Evolutionary conservation across 2,888 invertebrate genomes (phyloP).

Genomic region (Acleris sparsana): DNA sequence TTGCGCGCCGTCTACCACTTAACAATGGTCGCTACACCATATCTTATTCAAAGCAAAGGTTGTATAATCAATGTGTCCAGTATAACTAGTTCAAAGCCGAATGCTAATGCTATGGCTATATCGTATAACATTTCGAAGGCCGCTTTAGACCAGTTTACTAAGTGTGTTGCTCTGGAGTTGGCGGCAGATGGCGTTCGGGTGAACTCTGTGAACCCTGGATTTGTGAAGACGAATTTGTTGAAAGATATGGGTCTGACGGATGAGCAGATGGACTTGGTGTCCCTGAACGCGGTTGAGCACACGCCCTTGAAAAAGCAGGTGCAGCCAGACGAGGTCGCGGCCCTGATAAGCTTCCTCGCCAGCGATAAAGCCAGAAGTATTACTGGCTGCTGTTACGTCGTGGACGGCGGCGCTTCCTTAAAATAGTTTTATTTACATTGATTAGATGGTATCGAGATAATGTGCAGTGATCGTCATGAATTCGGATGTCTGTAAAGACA

Average conservation of each 20-base stretch:
- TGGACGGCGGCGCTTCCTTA: constrained; percentile 68
- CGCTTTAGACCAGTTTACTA: constrained; percentile 96
- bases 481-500: too few relatives aligned
- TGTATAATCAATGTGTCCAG: constrained; percentile 96
- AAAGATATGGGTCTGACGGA: constrained; percentile 83
- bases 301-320: constrained; percentile 95
- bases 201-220: constrained; percentile 97
- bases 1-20: constrained; percentile 91
- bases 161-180: constrained; percentile 93
- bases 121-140: constrained; percentile 96
- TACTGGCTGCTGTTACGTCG: constrained; percentile 87
- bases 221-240: constrained; percentile 92
- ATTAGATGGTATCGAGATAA: background rate
- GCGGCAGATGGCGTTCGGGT: constrained; percentile 91
- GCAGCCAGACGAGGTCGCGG: constrained; percentile 92
- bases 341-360: constrained; percentile 93
- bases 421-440: constrained; percentile 12
- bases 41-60: constrained; percentile 90
- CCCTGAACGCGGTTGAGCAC: constrained; percentile 85
- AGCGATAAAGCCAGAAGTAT: constrained; percentile 93
- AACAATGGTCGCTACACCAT: constrained; percentile 92
- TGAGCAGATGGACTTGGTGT: constrained; percentile 90
- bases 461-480: too few relatives aligned
- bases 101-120: constrained; percentile 88
- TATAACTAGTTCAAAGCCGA: constrained; percentile 87